phyloP scores from a whole-genome alignment of 1,140 invertebrate species.

The Hypsibius dujardini region DNA sequence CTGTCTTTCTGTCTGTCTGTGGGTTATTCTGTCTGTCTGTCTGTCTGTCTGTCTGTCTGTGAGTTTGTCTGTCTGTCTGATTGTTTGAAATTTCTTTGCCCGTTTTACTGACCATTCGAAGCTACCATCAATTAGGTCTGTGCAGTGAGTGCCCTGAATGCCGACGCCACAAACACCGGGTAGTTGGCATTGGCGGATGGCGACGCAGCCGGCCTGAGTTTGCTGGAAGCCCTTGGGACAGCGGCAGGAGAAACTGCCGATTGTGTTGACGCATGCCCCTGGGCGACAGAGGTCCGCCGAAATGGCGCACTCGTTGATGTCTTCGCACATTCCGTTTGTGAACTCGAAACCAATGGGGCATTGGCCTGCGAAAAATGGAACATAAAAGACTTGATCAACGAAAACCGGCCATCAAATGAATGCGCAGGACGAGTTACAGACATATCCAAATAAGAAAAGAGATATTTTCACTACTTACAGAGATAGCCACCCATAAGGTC shows the following conservation, averaged over 20 bases:
- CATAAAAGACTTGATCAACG: too few species aligned
- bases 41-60: too few species aligned
- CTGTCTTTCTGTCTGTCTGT: too few species aligned
- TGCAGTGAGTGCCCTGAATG: background rate
- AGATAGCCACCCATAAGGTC: background rate
- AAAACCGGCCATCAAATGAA: too few species aligned
- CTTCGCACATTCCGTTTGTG: slow-evolving; percentile 36
- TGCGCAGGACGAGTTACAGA: too few species aligned
- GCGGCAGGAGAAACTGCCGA: slow-evolving; percentile 60
- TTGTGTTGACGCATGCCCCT: slow-evolving; percentile 59
- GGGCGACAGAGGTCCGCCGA: slow-evolving; percentile 65
- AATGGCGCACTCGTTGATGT: slow-evolving; percentile 67
- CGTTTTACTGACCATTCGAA: background rate
- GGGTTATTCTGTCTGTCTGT: too few species aligned
- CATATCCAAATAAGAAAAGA: too few species aligned
- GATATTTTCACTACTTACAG: too few species aligned
- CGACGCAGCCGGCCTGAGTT: slow-evolving; percentile 7
- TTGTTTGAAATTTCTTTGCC: too few species aligned
- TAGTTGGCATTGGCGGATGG: background rate
- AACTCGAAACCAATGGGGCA: slow-evolving; percentile 2
- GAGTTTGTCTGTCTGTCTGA: too few species aligned
- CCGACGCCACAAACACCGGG: slow-evolving; percentile 13
- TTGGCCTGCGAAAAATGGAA: background rate
- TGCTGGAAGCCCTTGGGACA: slow-evolving; percentile 52
- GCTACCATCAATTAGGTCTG: background rate